Evolutionary conservation across 2,113 vertebrate species (phyloP), one percentile per base, ranked within the genome.

Genomic region (Pluvialis apricaria): DNA sequence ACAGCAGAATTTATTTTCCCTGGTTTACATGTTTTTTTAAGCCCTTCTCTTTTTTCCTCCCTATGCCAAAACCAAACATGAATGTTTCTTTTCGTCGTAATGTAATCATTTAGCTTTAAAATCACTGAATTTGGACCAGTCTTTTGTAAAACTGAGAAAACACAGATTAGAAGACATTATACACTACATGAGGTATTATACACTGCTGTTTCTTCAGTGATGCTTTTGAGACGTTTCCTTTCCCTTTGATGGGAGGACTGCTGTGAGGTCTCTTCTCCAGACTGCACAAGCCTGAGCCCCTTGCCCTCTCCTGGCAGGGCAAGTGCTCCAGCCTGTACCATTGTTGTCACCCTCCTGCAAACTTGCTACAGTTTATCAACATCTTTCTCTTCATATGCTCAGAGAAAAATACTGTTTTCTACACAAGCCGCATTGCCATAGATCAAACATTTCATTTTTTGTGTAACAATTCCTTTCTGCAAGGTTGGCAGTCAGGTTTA

Each of bases 231-330:
- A 88, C 61, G 4, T 34, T 75, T 68, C 26, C 4, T 70, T 75
- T 70, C 47, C 11, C n/a, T 86, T 69, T 0, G 0, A 2, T 4
- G 58, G 6, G 44, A 86, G 22, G 15, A 49, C 40, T 49, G 2
- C 14, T 72, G 40, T 55, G 64, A 47, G 31, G 20, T 69, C 34
- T 86, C 24, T 24, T 69, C 40, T 88, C 13, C 65, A 58, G 10
- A 8, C 14, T 31, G 7, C 21, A 36, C 3, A 4, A 81, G 7
- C 4, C 5, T 9, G 9, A 16, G 31, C 19, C 25, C 28, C 6
- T 65, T 47, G 12, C 9, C 31, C 13, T 22, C 8, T 58, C 15
- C 31, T 71, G 1, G 1, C 13, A 66, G 32, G 5, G 12, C 7
- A 60, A 45, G 24, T 31, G 4, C 28, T 73, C 18, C 28, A 57